These are phyloP conservation scores for Oncorhynchus masou DNA, from an alignment of 2,113 vertebrate species.

Conservation along the genomic window DNA sequence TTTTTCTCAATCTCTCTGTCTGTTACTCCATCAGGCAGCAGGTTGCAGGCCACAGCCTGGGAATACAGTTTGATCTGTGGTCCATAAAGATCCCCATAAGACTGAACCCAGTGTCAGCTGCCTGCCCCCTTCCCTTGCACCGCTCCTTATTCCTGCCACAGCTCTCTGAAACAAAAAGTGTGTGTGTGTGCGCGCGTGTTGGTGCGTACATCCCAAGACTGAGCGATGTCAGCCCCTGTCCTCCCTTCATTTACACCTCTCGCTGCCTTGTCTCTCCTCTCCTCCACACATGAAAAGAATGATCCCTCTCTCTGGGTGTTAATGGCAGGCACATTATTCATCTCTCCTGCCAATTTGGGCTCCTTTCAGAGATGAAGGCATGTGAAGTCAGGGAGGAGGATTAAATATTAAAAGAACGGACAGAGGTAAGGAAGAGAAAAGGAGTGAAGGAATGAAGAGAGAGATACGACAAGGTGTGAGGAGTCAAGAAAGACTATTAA, in stretches of 20 bases:
- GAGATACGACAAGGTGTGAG: slow-evolving; percentile 53
- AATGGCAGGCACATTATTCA: slow-evolving; percentile 85
- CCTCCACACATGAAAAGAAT: slow-evolving; percentile 76
- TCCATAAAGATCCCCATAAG: slow-evolving; percentile 10
- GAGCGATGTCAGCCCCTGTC: too few relatives aligned
- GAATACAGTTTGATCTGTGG: slow-evolving; percentile 28
- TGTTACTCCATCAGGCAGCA: background rate
- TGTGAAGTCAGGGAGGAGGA: slow-evolving; percentile 70
- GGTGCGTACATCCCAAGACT: too few relatives aligned
- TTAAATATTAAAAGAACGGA: slow-evolving; percentile 78
- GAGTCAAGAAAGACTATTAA: slow-evolving; percentile 52
- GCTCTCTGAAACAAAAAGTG: slow-evolving; percentile 6
- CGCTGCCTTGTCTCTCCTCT: background rate
- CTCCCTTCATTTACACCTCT: slow-evolving; percentile 9
- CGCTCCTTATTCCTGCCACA: slow-evolving; percentile 44
- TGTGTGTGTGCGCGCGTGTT: too few relatives aligned
- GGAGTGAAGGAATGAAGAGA: background rate
- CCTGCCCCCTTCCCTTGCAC: slow-evolving; percentile 49
- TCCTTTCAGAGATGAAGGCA: slow-evolving; percentile 63
- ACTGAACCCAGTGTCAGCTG: slow-evolving; percentile 34
- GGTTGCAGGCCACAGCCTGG: slow-evolving; percentile 7
- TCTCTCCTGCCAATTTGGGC: slow-evolving; percentile 77
- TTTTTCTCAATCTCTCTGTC: too few relatives aligned
- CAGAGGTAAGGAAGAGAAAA: slow-evolving; percentile 41
- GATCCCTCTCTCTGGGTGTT: slow-evolving; percentile 76